These are phyloP conservation scores for Acanthosepion esculentum DNA, from an alignment of 2,888 invertebrate genomes.

Conservation along the genomic window DNA sequence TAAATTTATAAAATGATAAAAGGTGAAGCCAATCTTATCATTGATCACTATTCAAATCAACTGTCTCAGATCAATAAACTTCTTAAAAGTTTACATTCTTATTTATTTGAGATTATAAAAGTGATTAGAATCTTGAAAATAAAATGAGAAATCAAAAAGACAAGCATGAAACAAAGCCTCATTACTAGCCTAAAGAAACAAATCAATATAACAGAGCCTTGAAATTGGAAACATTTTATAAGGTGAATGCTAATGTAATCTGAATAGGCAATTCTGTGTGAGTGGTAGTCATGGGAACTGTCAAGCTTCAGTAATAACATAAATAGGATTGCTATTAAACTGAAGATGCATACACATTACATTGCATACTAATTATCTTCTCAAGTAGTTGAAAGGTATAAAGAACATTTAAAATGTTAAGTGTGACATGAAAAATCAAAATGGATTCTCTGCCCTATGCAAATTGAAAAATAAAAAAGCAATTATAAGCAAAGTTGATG, in stretches of 20 bases:
- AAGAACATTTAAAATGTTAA: neutral
- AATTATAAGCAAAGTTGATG: no score
- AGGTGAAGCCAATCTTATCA: neutral
- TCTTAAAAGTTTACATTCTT: neutral
- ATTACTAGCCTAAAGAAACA: neutral
- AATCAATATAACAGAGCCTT: neutral
- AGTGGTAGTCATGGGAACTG: neutral
- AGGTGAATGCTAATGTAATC: neutral
- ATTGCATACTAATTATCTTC: constrained; percentile 6
- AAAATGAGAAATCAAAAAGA: neutral
- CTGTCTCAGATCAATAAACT: neutral
- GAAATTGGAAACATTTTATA: neutral
- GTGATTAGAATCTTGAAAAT: neutral
- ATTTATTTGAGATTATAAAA: neutral
- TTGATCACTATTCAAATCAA: neutral
- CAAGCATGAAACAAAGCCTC: neutral
- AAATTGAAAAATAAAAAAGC: neutral
- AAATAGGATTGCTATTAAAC: neutral
- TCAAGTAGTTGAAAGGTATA: neutral
- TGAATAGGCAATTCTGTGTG: neutral
- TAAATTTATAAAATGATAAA: neutral
- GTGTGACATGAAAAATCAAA: neutral
- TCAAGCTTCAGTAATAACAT: neutral
- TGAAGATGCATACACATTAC: neutral
- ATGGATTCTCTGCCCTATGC: neutral